A percentile compares a stretch with the other conserved stretches of the same genome.
Evolutionary conservation across 2,113 vertebrate genomes (phyloP).

Genomic region (Pteruthius melanotis): DNA sequence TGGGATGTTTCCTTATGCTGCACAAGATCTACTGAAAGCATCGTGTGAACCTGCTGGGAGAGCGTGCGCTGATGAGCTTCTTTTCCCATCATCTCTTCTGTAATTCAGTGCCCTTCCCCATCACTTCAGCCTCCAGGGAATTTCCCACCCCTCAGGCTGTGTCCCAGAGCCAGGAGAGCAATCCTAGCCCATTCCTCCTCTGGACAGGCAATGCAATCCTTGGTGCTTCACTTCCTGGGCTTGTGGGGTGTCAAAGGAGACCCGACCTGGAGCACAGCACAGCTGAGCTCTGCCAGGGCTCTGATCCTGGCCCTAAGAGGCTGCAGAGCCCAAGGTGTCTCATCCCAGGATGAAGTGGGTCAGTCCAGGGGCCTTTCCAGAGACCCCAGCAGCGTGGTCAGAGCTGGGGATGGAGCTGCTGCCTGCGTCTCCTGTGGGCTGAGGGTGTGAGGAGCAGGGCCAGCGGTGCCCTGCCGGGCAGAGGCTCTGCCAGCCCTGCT

Average conservation of each 20-base stretch:
- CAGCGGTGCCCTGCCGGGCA: neutral
- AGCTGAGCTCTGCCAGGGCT: neutral
- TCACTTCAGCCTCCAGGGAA: neutral
- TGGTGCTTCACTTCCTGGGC: neutral
- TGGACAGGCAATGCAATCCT: neutral
- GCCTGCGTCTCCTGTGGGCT: neutral
- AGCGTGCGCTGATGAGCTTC: fast-evolving
- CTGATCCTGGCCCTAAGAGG: neutral
- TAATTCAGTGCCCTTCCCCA: neutral
- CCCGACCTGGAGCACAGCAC: neutral
- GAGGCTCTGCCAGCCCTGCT: neutral
- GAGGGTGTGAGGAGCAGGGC: neutral
- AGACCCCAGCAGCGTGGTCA: neutral
- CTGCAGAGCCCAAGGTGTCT: neutral
- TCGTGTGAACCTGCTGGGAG: neutral
- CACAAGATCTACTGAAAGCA: neutral
- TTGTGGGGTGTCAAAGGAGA: neutral
- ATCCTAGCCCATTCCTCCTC: neutral
- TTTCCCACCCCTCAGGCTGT: neutral
- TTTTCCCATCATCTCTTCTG: neutral
- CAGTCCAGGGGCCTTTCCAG: neutral
- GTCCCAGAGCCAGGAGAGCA: neutral
- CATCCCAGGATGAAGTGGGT: fast-evolving
- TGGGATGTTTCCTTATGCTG: neutral
- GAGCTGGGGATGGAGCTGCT: neutral